Evolutionary conservation across 2,888 invertebrate species (phyloP).

Genomic region (Amphimallon solstitiale): DNA sequence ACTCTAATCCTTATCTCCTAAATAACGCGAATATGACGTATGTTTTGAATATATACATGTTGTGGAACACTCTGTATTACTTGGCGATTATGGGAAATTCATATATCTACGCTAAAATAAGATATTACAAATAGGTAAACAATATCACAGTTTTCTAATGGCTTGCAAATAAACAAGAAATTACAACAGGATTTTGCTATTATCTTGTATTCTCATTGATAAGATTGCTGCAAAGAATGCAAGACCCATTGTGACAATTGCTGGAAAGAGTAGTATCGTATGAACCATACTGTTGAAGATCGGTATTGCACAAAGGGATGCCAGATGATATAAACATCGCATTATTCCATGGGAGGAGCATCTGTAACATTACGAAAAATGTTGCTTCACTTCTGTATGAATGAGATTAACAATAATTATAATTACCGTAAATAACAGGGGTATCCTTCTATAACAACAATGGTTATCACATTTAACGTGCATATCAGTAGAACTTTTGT

Average conservation of each 20-base stretch:
- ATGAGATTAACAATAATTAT: neutral
- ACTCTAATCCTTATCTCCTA: too few relatives aligned
- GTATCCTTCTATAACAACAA: slow-evolving; percentile 67
- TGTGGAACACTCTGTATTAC: neutral
- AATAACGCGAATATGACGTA: too few relatives aligned
- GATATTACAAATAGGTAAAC: slow-evolving; percentile 34
- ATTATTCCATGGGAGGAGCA: slow-evolving; percentile 70
- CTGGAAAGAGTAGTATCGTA: slow-evolving; percentile 59
- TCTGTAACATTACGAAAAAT: slow-evolving; percentile 56
- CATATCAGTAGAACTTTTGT: slow-evolving; percentile 65
- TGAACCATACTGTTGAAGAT: slow-evolving; percentile 59
- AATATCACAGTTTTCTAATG: slow-evolving; percentile 49
- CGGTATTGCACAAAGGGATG: slow-evolving; percentile 65
- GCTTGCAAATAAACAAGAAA: slow-evolving; percentile 26
- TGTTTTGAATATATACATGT: too few relatives aligned
- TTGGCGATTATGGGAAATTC: neutral
- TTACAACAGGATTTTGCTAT: slow-evolving; percentile 61
- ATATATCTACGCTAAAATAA: neutral
- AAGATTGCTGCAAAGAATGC: slow-evolving; percentile 57
- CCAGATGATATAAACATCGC: slow-evolving; percentile 65
- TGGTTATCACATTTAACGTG: slow-evolving; percentile 65
- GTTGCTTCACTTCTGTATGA: neutral
- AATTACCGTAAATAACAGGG: slow-evolving; percentile 69
- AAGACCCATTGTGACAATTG: slow-evolving; percentile 57
- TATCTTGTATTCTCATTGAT: slow-evolving; percentile 60